Percentiles rank a stretch among this genome's conserved stretches.
Evolutionary conservation across 1,140 invertebrate genomes (phyloP).

Genomic region (Pachyrhynchus sulphureomaculatus): DNA sequence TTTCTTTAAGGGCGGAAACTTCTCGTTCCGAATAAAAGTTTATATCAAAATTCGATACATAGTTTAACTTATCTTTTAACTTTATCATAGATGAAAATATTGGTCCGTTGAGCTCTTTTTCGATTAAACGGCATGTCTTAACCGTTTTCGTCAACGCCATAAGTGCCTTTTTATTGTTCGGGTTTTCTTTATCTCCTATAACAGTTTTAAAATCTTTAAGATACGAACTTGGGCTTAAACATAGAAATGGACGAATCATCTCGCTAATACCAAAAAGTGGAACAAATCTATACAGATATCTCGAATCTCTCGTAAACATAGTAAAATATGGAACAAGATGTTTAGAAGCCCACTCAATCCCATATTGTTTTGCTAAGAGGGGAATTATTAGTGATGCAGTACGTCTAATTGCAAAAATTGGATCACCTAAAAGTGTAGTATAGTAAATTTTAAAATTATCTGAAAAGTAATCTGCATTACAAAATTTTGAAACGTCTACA

Average conservation of each 20-base stretch:
- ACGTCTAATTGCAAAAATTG: constrained; percentile 42
- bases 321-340: constrained; percentile 38
- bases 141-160: constrained; percentile 28
- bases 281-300: constrained; percentile 42
- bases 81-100: constrained; percentile 28
- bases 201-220: constrained; percentile 28
- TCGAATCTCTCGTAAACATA: constrained; percentile 32
- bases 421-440: constrained; percentile 40
- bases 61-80: constrained; percentile 15
- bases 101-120: constrained; percentile 27
- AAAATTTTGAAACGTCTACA: constrained; percentile 41
- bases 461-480: constrained; percentile 42
- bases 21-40: constrained; percentile 38
- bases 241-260: constrained; percentile 40
- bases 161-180: constrained; percentile 13
- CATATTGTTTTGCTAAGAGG: constrained; percentile 43
- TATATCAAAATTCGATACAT: constrained; percentile 26
- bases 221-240: constrained; percentile 8
- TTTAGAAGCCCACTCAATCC: constrained; percentile 39
- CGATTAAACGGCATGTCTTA: constrained; percentile 29
- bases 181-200: not conserved
- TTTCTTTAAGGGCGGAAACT: constrained; percentile 24
- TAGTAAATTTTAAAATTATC: constrained; percentile 42
- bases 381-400: constrained; percentile 44
- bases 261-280: constrained; percentile 45